phyloP scores from a whole-genome alignment of 2,888 invertebrate species.

The Chalcosyrphus nemorum region DNA sequence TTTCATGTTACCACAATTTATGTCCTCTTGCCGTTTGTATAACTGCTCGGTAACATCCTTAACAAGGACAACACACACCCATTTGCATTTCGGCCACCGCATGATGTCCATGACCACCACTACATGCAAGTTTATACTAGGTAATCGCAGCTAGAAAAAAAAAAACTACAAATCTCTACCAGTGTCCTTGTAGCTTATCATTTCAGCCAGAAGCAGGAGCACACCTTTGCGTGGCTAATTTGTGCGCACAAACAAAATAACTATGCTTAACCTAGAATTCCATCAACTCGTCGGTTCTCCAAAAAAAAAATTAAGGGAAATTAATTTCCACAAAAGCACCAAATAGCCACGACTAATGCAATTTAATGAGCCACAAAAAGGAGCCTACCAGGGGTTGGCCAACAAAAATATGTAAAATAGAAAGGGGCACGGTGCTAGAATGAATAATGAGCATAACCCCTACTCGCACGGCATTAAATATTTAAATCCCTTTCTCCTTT shows the following conservation, averaged over 20 bases:
- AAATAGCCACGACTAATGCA: conserved; percentile 22
- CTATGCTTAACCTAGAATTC: neutral
- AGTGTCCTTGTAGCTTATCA: conserved; percentile 16
- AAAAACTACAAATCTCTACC: neutral
- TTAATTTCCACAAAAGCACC: conserved; percentile 39
- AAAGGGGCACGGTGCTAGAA: neutral
- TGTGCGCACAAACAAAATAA: neutral
- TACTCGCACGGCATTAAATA: conserved; percentile 29
- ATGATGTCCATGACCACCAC: conserved; percentile 44
- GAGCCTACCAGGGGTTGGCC: neutral
- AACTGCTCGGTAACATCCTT: conserved; percentile 20
- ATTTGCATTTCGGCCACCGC: conserved; percentile 63
- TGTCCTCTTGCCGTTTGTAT: conserved; percentile 38
- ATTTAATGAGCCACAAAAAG: conserved; percentile 41
- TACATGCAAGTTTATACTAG: conserved; percentile 8
- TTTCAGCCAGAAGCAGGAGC: neutral
- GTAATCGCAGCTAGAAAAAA: neutral
- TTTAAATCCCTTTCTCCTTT: conserved; percentile 19
- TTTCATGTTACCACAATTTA: conserved; percentile 70
- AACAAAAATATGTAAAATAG: neutral
- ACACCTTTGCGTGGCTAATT: conserved; percentile 41
- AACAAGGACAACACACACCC: conserved; percentile 38
- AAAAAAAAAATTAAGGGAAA: conserved; percentile 22
- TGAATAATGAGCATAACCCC: conserved; percentile 22
- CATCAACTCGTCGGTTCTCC: conserved; percentile 1